Percentiles rank a stretch among this genome's conserved stretches.
Evolutionary conservation across 2,113 vertebrate species (phyloP).

Genomic region (Ciconia stormi): DNA sequence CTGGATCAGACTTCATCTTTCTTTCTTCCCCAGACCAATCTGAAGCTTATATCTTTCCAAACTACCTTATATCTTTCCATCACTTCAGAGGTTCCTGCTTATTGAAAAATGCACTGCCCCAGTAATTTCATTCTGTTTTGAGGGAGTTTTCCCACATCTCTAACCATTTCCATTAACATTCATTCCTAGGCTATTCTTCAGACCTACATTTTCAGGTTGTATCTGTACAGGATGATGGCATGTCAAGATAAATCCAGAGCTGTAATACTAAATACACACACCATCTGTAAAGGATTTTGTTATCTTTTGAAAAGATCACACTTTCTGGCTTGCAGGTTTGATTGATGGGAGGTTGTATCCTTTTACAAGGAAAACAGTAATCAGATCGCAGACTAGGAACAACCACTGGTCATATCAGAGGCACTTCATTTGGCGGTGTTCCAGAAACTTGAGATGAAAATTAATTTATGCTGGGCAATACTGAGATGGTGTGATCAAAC

Average conservation of each 20-base stretch:
- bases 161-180: not conserved
- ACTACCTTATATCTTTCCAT: not conserved
- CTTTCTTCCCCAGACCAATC: not conserved
- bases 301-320: not conserved
- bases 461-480: not conserved
- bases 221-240: not conserved
- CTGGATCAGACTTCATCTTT: not conserved
- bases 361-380: not conserved
- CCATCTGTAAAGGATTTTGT: not conserved
- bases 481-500: not conserved
- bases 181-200: not conserved
- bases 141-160: not conserved
- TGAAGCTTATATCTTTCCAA: not conserved
- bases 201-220: not conserved
- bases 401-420: not conserved
- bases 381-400: not conserved
- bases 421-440: not conserved
- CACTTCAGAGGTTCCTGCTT: not conserved
- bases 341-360: not conserved
- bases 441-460: not conserved
- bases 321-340: not conserved
- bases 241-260: not conserved
- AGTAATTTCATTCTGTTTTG: not conserved
- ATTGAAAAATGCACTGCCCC: not conserved
- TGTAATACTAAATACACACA: not conserved